Evolutionary conservation across 2,888 invertebrate species (phyloP).

Genomic region (Melanchra persicariae): DNA sequence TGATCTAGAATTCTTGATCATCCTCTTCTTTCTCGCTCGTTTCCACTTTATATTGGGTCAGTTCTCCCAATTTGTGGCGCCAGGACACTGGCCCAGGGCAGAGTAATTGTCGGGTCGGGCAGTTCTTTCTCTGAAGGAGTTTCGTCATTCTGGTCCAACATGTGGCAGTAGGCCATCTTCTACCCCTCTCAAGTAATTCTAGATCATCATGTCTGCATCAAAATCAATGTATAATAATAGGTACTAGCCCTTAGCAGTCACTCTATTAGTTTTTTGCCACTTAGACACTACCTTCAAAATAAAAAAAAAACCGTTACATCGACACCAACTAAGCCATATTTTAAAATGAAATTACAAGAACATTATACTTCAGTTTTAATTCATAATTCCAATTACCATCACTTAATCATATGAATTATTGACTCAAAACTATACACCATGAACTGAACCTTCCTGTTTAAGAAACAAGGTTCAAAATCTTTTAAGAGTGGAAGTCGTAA

Average conservation of each 20-base stretch:
- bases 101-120: too few relatives aligned
- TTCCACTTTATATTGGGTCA: too few relatives aligned
- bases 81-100: too few relatives aligned
- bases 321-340: conserved; percentile 40
- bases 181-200: neutral
- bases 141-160: too few relatives aligned
- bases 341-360: conserved; percentile 60
- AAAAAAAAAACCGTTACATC: conserved; percentile 35
- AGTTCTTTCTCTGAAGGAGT: too few relatives aligned
- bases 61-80: too few relatives aligned
- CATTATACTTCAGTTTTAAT: conserved; percentile 64
- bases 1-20: too few relatives aligned
- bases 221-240: too few relatives aligned
- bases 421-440: neutral
- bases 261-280: conserved; percentile 28
- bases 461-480: conserved; percentile 29
- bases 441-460: neutral
- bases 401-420: conserved; percentile 65
- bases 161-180: too few relatives aligned
- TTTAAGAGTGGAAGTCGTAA: conserved; percentile 47
- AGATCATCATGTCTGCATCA: neutral
- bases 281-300: neutral
- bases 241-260: too few relatives aligned
- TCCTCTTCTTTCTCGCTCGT: too few relatives aligned
- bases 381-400: conserved; percentile 66